Percentiles rank a stretch among this genome's conserved stretches.
Conservation (phyloP, 2,888 invertebrate species). For the Dichetophora obliterata region DNA sequence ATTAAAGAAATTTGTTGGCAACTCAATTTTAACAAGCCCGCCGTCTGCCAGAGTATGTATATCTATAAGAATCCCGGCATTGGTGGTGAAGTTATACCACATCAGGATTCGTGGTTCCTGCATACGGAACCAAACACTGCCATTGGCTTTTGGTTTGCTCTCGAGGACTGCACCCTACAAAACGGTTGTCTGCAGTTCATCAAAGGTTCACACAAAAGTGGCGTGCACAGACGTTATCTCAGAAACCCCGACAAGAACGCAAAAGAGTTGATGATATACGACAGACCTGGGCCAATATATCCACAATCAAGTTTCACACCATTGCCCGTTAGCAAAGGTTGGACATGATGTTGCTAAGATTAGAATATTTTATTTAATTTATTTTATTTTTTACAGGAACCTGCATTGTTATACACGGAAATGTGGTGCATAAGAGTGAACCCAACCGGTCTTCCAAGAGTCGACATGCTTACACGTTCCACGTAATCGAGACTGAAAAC, state of each 20-base stretch:
- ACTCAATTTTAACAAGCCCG: constrained; percentile 83
- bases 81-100: constrained; percentile 86
- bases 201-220: constrained; percentile 90
- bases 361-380: not conserved
- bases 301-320: constrained; percentile 82
- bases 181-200: constrained; percentile 97
- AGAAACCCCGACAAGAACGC: constrained; percentile 78
- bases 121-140: constrained; percentile 85
- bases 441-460: constrained; percentile 84
- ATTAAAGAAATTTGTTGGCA: constrained; percentile 82
- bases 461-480: constrained; percentile 97
- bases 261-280: constrained; percentile 77
- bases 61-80: constrained; percentile 96
- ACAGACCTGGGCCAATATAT: constrained; percentile 78
- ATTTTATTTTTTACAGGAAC: constrained; percentile 74
- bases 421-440: constrained; percentile 93
- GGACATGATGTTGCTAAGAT: constrained; percentile 33
- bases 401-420: constrained; percentile 90
- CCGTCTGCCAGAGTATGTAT: constrained; percentile 96
- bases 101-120: constrained; percentile 91
- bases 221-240: constrained; percentile 77
- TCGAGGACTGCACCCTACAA: constrained; percentile 91
- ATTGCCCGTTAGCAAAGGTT: constrained; percentile 88
- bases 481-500: constrained; percentile 84
- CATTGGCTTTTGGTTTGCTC: constrained; percentile 94